Conservation (phyloP, 1,140 invertebrate genomes). For the Caenorhabditis tropicalis region DNA sequence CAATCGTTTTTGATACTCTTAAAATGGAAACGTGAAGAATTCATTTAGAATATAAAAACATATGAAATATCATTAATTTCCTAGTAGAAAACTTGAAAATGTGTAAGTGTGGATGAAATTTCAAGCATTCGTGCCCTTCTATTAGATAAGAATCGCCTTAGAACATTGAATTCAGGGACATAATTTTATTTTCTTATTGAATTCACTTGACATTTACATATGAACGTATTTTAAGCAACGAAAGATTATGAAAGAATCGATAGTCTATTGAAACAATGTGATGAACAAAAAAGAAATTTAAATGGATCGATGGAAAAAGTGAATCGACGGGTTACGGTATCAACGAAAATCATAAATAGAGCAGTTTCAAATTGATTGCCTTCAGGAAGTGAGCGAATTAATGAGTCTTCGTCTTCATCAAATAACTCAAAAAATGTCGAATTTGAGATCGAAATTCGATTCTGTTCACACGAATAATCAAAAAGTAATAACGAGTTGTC, state of each 20-base stretch:
- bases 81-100: not conserved
- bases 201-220: not conserved
- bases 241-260: slow-evolving; percentile 15
- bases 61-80: too few relatives aligned
- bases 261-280: slow-evolving; percentile 12
- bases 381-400: not conserved
- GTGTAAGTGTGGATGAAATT: too few relatives aligned
- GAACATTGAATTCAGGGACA: too few relatives aligned
- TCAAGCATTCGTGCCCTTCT: too few relatives aligned
- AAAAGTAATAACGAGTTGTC: not conserved
- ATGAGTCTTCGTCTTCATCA: not conserved
- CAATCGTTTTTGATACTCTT: too few relatives aligned
- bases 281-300: not conserved
- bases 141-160: too few relatives aligned
- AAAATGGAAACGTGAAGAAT: too few relatives aligned
- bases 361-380: not conserved
- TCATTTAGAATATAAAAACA: too few relatives aligned
- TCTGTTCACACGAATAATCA: not conserved
- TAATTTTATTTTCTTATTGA: too few relatives aligned
- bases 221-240: not conserved
- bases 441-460: not conserved
- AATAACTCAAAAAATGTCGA: not conserved
- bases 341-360: too few relatives aligned
- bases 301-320: not conserved
- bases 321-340: not conserved